Evolutionary conservation across 2,113 vertebrate genomes (phyloP), one percentile per base, ranked within the genome.

Genomic region (Seriola quinqueradiata): DNA sequence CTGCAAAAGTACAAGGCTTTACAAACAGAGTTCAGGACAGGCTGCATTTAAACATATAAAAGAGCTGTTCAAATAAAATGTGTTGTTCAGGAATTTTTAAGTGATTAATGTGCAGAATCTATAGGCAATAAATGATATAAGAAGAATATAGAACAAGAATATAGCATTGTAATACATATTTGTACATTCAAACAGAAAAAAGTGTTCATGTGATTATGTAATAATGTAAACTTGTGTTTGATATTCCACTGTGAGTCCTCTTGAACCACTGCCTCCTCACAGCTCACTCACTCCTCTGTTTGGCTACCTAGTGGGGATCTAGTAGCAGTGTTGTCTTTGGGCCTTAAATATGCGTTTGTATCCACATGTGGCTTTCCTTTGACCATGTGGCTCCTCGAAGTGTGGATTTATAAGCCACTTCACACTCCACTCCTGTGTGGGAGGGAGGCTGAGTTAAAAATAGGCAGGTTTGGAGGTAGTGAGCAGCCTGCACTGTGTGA

Each of bases 401-500:
- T 89, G 88, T 90, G 77, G 90, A 93, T 92, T 92, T 89, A 84
- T 90, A 81, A 93, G 90, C 88, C 90, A 92, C 92, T 94, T 93
- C 90, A 92, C 87, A 86, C 92, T 90, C 79, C 81, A 81, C 83
- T 91, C 90, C 89, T 93, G 91, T 95, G 94, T 94, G 91, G 94
- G 94, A 89, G 92, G 87, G 71, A 92, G 76, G 89, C 93, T 87
- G 88, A 84, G 89, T 89, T 94, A 95, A 92, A 94, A 93, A 95
- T 93, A 94, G 92, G 87, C 77, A 90, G 88, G 89, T 93, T 93
- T 92, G 88, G 90, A 92, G 91, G 92, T 94, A 93, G 87, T 83
- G 92, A 91, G 92, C 91, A 86, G 84, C 75, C 79, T 12, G 80
- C 83, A 75, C 87, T 82, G 87, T 86, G 76, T 72, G 75, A 82